Evolutionary conservation across 2,797 vertebrate genomes (phyloP), one percentile per base, ranked within the genome.

Genomic region (Oryzias sinensis): DNA sequence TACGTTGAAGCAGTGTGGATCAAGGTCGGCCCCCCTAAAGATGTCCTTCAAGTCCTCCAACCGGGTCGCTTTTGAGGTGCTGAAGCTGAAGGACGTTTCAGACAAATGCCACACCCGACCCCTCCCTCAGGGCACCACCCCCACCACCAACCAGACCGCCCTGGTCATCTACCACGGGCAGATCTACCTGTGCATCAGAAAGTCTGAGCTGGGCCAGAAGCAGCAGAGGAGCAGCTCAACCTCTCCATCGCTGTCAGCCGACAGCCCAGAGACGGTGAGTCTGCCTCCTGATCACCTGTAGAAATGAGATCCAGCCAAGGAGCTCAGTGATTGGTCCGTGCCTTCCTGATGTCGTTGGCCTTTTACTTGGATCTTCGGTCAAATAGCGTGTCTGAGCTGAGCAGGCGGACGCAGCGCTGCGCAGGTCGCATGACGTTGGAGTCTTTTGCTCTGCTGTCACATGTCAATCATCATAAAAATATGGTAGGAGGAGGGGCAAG

Each of bases 111-210:
- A 42, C 11, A 9, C 5, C 8, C 2, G 16, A 22, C 0, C 0
- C 2, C 7, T 60, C 1, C 59, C 63, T 6, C 14, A 22, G 0
- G 72, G 54, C 24, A 20, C 42, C 0, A n/a, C 53, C 0, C 17
- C 61, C 0, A 6, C 0, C 9, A 51, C 13, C 4, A 9, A 33
- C 24, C 51, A 58, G 4, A 68, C 65, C 0, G 77, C 79, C 2
- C 52, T 89, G 0, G 17, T 88, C 22, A 53, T 90, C 59, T 78
- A 78, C 70, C 5, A 17, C 0, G 73, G 76, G 0, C 59, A 17
- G 3, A 49, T 89, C 56, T 89, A 79, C 65, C 69, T 90, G 60
- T 83, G 76, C 33, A 57, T 83, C 45, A 85, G 56, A 58, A 85
- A 13, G 37, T 5, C 27, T 18, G 41, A 4, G 18, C 51, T 0